These are phyloP conservation scores for Egretta garzetta DNA, from an alignment of 2,113 vertebrate species.

Conservation along the genomic window DNA sequence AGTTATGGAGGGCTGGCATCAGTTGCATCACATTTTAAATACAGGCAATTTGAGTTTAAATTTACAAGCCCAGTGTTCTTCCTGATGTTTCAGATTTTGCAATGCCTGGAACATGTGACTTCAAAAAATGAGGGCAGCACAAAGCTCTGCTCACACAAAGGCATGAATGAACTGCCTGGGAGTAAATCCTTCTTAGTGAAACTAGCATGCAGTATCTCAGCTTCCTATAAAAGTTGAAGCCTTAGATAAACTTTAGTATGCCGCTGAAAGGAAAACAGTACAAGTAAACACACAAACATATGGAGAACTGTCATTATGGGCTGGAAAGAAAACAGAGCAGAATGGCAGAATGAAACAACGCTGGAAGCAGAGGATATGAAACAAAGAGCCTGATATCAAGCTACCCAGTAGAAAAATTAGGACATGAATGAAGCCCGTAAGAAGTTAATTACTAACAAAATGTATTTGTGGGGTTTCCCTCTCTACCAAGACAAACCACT, in stretches of 20 bases:
- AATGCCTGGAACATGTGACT: not conserved
- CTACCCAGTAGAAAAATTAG: not conserved
- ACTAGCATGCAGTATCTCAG: not conserved
- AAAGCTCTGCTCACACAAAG: not conserved
- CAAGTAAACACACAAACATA: not conserved
- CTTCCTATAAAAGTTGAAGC: not conserved
- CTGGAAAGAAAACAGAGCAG: not conserved
- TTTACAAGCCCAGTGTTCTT: not conserved
- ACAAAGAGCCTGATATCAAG: not conserved
- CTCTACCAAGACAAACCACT: not conserved
- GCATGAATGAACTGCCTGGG: not conserved
- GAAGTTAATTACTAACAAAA: not conserved
- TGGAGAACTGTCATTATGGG: not conserved
- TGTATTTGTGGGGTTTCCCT: not conserved
- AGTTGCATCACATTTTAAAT: not conserved
- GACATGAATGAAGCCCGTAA: not conserved
- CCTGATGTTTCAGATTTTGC: not conserved
- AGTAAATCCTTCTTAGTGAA: not conserved
- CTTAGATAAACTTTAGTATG: not conserved
- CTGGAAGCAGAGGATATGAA: not conserved
- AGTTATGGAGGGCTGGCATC: not conserved
- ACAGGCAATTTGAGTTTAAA: not conserved
- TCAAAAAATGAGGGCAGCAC: not conserved
- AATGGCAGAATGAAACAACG: not conserved
- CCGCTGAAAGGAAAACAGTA: not conserved